Evolutionary conservation across 2,888 invertebrate species (phyloP), one percentile per base, ranked within the genome.

Genomic region (Plemyria rubiginata): DNA sequence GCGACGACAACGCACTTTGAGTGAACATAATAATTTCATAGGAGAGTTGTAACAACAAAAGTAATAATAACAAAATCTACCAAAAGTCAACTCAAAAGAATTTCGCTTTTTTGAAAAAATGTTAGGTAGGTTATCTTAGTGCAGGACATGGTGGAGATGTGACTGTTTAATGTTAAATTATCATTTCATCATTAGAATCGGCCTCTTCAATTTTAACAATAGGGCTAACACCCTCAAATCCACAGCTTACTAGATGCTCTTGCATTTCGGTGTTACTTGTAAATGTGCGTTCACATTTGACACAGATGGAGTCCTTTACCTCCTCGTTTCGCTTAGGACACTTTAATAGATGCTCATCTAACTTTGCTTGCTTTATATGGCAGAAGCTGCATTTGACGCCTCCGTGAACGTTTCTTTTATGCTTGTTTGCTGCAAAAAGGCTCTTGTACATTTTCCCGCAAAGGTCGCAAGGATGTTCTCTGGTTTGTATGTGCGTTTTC

Each of bases 371-470:
- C n/a, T 70, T 71, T 5, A 70, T 55, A 28, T 66, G 50, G 52
- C 70, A 70, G 16, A 67, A 66, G 4, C 16, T 28, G 40, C 67
- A 71, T 58, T 71, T 71, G 7, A 65, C 54, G 1, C 69, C 62
- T 8, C 67, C 67, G 56, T 84, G 84, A 0, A 82, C 80, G 5
- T 77, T 65, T 50, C 70, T 74, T 0, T 67, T 63, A 54, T 84
- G 84, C 12, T 76, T 77, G 4, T 73, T 80, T 0, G 81, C 80
- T 43, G 81, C 77, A 5, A 74, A 61, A 0, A 67, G 11, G 3
- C 74, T 73, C 61, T 79, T 81, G 51, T 70, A 84, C 12, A 72
- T 62, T 52, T 81, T 80, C 0, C 64, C 59, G 50, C 84, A 84
- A 0, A 77, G 9, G 0, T 60, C 66, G 48, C 84, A 84, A 7